Evolutionary conservation across 1,140 invertebrate genomes (phyloP).

Genomic region (Drosophila ercepeae): DNA sequence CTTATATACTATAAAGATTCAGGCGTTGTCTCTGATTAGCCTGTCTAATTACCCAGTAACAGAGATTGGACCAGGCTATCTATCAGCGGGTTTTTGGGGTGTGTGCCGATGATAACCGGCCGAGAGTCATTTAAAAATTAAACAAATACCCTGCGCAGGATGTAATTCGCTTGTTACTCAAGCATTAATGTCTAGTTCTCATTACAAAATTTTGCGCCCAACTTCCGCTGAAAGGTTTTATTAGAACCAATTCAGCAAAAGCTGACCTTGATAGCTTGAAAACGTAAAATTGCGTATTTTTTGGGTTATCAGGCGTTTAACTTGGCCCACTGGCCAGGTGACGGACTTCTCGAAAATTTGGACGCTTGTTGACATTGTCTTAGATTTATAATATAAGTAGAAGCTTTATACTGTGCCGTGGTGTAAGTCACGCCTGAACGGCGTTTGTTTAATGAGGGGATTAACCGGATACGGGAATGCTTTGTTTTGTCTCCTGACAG

Average conservation of each 20-base stretch:
- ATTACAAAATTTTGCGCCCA: neutral
- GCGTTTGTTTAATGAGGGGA: slow-evolving; percentile 14
- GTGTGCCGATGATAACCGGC: slow-evolving; percentile 41
- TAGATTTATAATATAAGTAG: slow-evolving; percentile 55
- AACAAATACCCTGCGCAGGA: slow-evolving; percentile 1
- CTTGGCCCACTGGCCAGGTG: slow-evolving; percentile 38
- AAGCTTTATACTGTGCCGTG: slow-evolving; percentile 31
- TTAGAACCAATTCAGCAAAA: neutral
- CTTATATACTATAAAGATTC: slow-evolving; percentile 62
- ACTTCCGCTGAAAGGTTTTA: neutral
- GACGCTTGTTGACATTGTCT: slow-evolving; percentile 39
- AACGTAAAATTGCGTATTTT: slow-evolving; percentile 9
- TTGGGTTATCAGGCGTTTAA: slow-evolving; percentile 68
- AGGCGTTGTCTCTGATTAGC: slow-evolving; percentile 43
- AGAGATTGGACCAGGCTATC: slow-evolving; percentile 52
- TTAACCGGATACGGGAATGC: slow-evolving; percentile 11
- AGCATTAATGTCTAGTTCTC: too few species aligned
- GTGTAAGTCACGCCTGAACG: slow-evolving; percentile 69
- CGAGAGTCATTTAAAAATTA: slow-evolving; percentile 36
- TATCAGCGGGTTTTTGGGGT: slow-evolving; percentile 35
- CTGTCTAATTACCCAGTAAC: slow-evolving; percentile 48
- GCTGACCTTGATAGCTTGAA: slow-evolving; percentile 11
- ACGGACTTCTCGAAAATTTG: slow-evolving; percentile 24
- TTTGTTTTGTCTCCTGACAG: slow-evolving; percentile 32
- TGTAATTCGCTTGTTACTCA: neutral